Conservation (phyloP, 2,888 invertebrate genomes). For the Reticulitermes lucifugus region DNA sequence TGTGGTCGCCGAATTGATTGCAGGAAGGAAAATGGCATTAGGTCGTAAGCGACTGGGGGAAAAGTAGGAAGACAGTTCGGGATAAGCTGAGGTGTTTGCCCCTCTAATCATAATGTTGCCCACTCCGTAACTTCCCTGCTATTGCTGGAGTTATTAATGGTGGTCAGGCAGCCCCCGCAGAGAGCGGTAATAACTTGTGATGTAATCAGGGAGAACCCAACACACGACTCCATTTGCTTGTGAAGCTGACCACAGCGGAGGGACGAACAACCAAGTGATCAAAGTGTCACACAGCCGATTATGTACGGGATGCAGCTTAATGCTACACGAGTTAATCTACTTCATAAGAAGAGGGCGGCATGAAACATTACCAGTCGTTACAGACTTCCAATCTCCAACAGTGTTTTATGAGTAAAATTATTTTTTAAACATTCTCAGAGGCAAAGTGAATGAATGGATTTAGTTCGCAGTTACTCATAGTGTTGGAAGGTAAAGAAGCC, state of each 20-base stretch:
- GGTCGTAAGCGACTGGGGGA: too few relatives aligned
- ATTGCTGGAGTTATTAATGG: conserved; percentile 46
- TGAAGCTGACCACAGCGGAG: conserved; percentile 22
- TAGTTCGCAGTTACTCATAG: too few relatives aligned
- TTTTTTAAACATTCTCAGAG: not conserved
- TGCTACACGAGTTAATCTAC: conserved; percentile 25
- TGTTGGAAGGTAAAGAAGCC: too few relatives aligned
- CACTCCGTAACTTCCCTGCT: conserved; percentile 34
- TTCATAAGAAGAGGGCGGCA: not conserved
- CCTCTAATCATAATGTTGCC: not conserved
- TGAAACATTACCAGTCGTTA: conserved; percentile 12
- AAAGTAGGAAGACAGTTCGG: too few relatives aligned
- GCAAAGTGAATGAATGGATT: too few relatives aligned
- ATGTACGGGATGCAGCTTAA: not conserved
- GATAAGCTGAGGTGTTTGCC: too few relatives aligned
- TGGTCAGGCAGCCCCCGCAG: conserved; percentile 44
- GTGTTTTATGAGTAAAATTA: not conserved
- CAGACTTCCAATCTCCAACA: not conserved
- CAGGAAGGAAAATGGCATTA: too few relatives aligned
- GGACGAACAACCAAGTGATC: conserved; percentile 31
- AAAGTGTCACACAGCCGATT: conserved; percentile 40
- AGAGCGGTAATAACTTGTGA: conserved; percentile 45
- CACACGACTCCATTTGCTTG: conserved; percentile 37
- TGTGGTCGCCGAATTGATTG: too few relatives aligned
- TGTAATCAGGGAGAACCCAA: conserved; percentile 41